A percentile compares a stretch with the other conserved stretches of the same genome.
These are phyloP conservation scores for Metacarcinus magister DNA, from an alignment of 2,888 invertebrate genomes.

Conservation along the genomic window DNA sequence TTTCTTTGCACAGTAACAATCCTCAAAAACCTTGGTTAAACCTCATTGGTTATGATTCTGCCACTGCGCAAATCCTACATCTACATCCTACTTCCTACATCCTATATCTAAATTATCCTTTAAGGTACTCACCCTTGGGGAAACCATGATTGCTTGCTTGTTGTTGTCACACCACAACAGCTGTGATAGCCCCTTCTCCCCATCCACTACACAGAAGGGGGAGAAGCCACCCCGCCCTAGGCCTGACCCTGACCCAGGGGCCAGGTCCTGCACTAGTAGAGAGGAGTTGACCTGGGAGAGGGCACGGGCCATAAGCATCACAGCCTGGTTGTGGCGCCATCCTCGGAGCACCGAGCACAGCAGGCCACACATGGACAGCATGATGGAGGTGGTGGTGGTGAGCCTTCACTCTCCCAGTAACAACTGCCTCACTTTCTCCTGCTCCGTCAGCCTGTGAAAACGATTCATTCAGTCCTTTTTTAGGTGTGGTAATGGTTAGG, in stretches of 20 bases:
- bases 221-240: conserved; percentile 63
- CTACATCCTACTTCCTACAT: not conserved
- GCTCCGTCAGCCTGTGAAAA: not conserved
- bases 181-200: conserved; percentile 69
- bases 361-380: conserved; percentile 82
- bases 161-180: conserved; percentile 81
- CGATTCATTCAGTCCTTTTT: not conserved
- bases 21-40: too few species aligned
- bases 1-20: too few species aligned
- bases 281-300: conserved; percentile 77
- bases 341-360: conserved; percentile 81
- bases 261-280: conserved; percentile 74
- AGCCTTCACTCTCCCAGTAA: not conserved
- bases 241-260: not conserved
- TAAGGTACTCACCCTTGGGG: conserved; percentile 71
- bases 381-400: conserved; percentile 54
- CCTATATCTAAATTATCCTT: not conserved
- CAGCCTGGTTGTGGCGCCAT: conserved; percentile 81
- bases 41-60: too few species aligned
- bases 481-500: not conserved
- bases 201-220: conserved; percentile 69
- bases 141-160: conserved; percentile 78
- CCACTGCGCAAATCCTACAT: too few species aligned
- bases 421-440: not conserved
- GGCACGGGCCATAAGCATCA: conserved; percentile 78